phyloP scores from a whole-genome alignment of 2,888 invertebrate genomes.

The Campoletis raptor region DNA sequence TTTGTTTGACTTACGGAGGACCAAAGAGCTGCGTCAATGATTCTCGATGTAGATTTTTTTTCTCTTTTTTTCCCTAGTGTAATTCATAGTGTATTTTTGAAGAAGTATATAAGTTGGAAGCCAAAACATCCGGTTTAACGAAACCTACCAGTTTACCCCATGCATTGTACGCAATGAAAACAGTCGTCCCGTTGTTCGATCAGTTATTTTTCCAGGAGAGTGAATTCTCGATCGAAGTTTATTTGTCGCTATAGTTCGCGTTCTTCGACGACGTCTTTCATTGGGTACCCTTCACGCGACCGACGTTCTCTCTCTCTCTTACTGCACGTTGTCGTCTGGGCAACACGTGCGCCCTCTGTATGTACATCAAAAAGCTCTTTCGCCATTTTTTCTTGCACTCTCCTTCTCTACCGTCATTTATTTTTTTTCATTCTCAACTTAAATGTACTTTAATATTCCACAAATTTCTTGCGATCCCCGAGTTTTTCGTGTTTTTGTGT shows the following conservation, averaged over 20 bases:
- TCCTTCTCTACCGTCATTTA: not conserved
- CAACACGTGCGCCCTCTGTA: conserved; percentile 56
- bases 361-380: conserved; percentile 39
- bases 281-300: not conserved
- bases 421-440: conserved; percentile 24
- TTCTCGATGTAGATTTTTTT: not conserved
- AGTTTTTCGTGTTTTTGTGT: not conserved
- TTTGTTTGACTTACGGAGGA: conserved; percentile 19
- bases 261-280: conserved; percentile 14
- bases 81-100: not conserved
- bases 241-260: conserved; percentile 60
- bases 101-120: conserved; percentile 20
- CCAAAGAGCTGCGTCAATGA: not conserved
- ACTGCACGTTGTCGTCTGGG: conserved; percentile 53
- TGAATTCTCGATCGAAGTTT: conserved; percentile 68
- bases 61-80: not conserved
- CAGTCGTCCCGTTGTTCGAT: conserved; percentile 64
- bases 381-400: conserved; percentile 19
- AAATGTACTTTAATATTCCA: not conserved
- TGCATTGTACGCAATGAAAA: conserved; percentile 10
- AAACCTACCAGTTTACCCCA: not conserved
- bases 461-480: conserved; percentile 26
- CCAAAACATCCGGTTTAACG: conserved; percentile 63
- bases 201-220: conserved; percentile 60
- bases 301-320: conserved; percentile 7